Percentiles rank a stretch among this genome's conserved stretches.
Conservation (phyloP, 2,888 invertebrate genomes). For the Protodeltote pygarga region DNA sequence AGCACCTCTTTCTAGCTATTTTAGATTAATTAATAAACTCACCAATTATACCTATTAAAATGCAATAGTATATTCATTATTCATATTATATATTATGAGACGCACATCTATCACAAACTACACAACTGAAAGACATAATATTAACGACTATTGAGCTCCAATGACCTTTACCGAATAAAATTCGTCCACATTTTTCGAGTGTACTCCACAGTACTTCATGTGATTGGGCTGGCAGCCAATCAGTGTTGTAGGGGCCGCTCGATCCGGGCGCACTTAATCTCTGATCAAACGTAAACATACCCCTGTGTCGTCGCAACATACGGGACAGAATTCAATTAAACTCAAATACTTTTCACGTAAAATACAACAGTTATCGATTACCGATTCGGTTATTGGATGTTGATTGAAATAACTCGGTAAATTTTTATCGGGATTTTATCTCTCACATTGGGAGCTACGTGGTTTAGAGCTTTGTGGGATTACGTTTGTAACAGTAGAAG, state of each 20-base stretch:
- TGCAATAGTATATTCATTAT: too few relatives aligned
- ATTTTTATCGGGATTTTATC: background rate
- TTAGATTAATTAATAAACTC: too few relatives aligned
- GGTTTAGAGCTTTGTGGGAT: too few relatives aligned
- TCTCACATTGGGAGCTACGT: too few relatives aligned
- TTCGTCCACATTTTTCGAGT: conserved; percentile 29
- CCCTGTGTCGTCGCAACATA: conserved; percentile 16
- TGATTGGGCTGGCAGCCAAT: conserved; percentile 43
- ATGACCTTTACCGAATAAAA: conserved; percentile 18
- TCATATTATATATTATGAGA: too few relatives aligned
- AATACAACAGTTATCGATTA: conserved; percentile 6
- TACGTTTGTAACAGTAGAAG: too few relatives aligned
- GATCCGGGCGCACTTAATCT: conserved; percentile 52
- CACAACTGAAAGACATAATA: background rate
- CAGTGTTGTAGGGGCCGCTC: conserved; percentile 43
- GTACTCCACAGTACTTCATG: conserved; percentile 27
- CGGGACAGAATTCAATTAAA: conserved; percentile 43
- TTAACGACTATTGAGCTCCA: conserved; percentile 12
- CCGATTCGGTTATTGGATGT: conserved; percentile 3
- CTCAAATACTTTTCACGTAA: conserved; percentile 30
- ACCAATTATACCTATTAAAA: too few relatives aligned
- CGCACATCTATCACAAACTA: background rate
- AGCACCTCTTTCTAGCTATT: too few relatives aligned
- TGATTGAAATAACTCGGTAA: conserved; percentile 13
- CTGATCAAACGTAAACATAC: conserved; percentile 46